A percentile compares a stretch with the other conserved stretches of the same genome.
Evolutionary conservation across 2,888 invertebrate species (phyloP).

Genomic region (Tetramorium bicarinatum): DNA sequence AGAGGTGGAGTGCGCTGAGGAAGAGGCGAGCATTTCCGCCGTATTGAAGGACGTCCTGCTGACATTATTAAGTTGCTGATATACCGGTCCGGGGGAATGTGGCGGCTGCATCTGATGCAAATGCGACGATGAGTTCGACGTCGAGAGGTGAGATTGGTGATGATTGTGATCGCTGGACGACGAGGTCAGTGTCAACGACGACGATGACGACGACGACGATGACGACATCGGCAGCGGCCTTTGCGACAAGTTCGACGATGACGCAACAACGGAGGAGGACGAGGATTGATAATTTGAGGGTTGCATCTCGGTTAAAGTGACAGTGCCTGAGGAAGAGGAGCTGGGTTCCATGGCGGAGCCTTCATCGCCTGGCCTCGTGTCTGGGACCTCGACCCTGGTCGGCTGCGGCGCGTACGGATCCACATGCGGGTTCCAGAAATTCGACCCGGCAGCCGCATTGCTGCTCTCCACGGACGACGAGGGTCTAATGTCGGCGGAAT

Average conservation of each 20-base stretch:
- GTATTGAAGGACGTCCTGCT: slow-evolving; percentile 78
- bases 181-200: slow-evolving; percentile 33
- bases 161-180: slow-evolving; percentile 58
- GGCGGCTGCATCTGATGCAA: slow-evolving; percentile 78
- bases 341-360: slow-evolving; percentile 71
- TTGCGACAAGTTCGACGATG: slow-evolving; percentile 39
- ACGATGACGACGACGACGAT: slow-evolving; percentile 55
- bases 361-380: slow-evolving; percentile 82
- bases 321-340: slow-evolving; percentile 70
- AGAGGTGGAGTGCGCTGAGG: slow-evolving; percentile 70
- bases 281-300: slow-evolving; percentile 75
- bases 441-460: slow-evolving; percentile 58
- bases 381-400: slow-evolving; percentile 84
- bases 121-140: slow-evolving; percentile 69
- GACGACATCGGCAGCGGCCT: slow-evolving; percentile 42
- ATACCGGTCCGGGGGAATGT: slow-evolving; percentile 80
- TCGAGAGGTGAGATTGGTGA: slow-evolving; percentile 57
- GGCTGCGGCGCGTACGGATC: slow-evolving; percentile 84
- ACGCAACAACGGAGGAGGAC: slow-evolving; percentile 46
- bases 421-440: slow-evolving; percentile 81
- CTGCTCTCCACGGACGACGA: slow-evolving; percentile 71
- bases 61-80: slow-evolving; percentile 81
- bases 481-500: slow-evolving; percentile 60
- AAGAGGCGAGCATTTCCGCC: slow-evolving; percentile 72
- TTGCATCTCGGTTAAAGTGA: slow-evolving; percentile 83